Evolutionary conservation across 2,888 invertebrate species (phyloP).

Genomic region (Sinohyriopsis cumingii): DNA sequence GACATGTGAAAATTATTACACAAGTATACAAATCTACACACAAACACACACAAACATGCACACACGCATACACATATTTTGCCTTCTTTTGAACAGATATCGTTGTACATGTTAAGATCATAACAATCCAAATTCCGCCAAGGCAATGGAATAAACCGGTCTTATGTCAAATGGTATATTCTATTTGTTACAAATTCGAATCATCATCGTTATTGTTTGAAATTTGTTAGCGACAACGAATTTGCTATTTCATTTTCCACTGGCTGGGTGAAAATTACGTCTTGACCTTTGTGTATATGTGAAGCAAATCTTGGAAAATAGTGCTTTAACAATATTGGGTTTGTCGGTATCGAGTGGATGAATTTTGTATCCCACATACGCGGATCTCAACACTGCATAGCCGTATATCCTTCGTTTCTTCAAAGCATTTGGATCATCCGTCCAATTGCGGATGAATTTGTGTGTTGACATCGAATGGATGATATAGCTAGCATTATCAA

Average conservation of each 20-base stretch:
- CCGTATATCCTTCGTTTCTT: conserved; percentile 43
- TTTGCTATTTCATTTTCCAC: conserved; percentile 43
- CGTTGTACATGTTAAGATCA: too few species aligned
- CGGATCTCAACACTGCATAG: conserved; percentile 42
- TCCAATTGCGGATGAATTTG: conserved; percentile 45
- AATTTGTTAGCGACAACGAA: conserved; percentile 44
- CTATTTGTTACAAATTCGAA: conserved; percentile 48
- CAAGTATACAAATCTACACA: too few species aligned
- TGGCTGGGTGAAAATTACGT: conserved; percentile 44
- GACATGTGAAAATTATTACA: too few species aligned
- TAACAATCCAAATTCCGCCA: conserved; percentile 46
- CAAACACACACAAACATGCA: too few species aligned
- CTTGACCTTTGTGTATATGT: conserved; percentile 38
- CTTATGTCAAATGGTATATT: conserved; percentile 40
- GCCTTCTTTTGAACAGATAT: too few species aligned
- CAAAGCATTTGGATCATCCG: conserved; percentile 35
- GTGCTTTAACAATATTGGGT: conserved; percentile 34
- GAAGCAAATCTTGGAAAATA: conserved; percentile 41
- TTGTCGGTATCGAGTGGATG: conserved; percentile 48
- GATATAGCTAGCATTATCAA: conserved; percentile 42
- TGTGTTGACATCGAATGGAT: conserved; percentile 46
- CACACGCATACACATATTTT: too few species aligned
- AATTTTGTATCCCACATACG: conserved; percentile 44
- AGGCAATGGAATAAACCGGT: conserved; percentile 43
- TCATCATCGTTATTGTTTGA: conserved; percentile 44